Conservation (phyloP, 2,797 vertebrate species). For the Falco cherrug region DNA sequence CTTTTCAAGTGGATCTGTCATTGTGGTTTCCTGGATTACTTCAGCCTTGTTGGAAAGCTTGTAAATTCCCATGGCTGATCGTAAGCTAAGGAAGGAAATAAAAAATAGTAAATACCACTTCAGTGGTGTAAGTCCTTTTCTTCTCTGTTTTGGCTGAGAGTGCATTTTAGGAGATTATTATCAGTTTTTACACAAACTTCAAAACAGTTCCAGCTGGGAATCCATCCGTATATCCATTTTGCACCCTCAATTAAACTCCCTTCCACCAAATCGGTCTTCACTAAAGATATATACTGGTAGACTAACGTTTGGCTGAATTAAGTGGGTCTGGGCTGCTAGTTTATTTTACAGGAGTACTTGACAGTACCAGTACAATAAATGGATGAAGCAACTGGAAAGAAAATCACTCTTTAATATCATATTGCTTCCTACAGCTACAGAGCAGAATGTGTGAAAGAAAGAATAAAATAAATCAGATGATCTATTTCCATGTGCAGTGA, state of each 20-base stretch:
- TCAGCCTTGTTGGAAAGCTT: constrained; percentile 61
- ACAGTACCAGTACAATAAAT: constrained; percentile 15
- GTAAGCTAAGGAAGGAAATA: constrained; percentile 46
- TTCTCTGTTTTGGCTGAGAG: constrained; percentile 43
- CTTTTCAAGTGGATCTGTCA: constrained; percentile 57
- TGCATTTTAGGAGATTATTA: constrained; percentile 59
- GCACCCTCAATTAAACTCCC: constrained; percentile 30
- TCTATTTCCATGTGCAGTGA: not conserved
- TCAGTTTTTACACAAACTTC: constrained; percentile 63
- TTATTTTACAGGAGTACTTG: constrained; percentile 37
- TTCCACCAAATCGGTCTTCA: not conserved
- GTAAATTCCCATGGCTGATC: constrained; percentile 70
- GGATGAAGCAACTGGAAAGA: not conserved
- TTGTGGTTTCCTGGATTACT: constrained; percentile 68
- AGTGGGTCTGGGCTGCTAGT: not conserved
- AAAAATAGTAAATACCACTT: constrained; percentile 67
- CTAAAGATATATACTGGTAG: not conserved
- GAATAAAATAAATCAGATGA: not conserved
- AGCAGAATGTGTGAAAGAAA: constrained; percentile 25
- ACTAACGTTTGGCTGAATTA: not conserved
- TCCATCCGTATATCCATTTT: constrained; percentile 19
- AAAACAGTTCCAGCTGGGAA: constrained; percentile 55
- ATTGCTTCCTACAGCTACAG: constrained; percentile 1
- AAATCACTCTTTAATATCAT: constrained; percentile 13
- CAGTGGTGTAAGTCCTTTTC: constrained; percentile 46